Evolutionary conservation across 64 coral and sea anemone species (phyloP), one percentile per base, ranked within the genome.

Genomic region (Astreopora myriophthalma): DNA sequence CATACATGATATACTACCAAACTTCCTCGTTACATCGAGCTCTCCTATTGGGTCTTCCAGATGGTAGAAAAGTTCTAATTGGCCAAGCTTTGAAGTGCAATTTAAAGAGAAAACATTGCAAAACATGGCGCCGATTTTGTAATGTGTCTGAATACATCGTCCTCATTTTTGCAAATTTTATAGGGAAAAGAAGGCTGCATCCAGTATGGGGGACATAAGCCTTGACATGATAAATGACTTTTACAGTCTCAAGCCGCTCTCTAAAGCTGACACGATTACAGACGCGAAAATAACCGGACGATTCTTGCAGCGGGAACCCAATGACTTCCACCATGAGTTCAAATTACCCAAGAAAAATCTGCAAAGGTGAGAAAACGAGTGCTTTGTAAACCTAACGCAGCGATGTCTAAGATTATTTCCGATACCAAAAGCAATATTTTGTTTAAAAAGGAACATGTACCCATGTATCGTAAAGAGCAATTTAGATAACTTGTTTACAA

Each of bases 141-240:
- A 33, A 30, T 13, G 8, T 26, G 32, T 35, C 6, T 73, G 1
- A 0, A 31, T 37, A 13, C 17, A 14, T 6, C 70, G 20, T 73
- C 8, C 30, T 31, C 14, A 29, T 3, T 20, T 58, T 58, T 58
- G 9, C 7, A 17, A 67, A 9, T 13, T 32, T 20, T 35, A 31
- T 37, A 14, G 70, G 37, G 17, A 19, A 29, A 57, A 6, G 1
- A 31, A 22, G 29, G 48, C 27, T 36, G 7, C 6, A 0, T 44
- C 20, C 49, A 86, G 27, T 35, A 96, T 96, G 95, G 51, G 79
- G 26, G 95, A 96, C 69, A 96, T 96, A 20, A 96, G 71, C 8
- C 79, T 87, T 46, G 74, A 89, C 57, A 93, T 90, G 87, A 74
- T 96, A 39, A 80, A 87, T 40, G 86, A 87, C 42, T 96, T 96